A percentile compares a stretch with the other conserved stretches of the same genome.
These are phyloP conservation scores for Globicephala melas DNA, from an alignment of 2,113 vertebrate species.

Conservation along the genomic window DNA sequence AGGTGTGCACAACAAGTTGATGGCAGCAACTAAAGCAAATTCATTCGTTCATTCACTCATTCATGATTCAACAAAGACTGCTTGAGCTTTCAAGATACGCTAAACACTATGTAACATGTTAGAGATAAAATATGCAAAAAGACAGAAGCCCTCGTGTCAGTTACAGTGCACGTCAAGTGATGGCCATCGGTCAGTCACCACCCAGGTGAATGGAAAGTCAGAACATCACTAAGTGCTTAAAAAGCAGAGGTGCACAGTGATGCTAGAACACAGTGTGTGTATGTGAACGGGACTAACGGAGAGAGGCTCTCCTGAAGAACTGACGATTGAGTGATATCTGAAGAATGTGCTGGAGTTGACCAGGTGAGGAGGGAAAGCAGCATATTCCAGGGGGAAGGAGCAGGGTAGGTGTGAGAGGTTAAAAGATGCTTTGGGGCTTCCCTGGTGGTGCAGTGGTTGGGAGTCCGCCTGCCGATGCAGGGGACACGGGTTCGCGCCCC, in stretches of 20 bases:
- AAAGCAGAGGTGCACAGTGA: accelerated
- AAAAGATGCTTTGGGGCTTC: neutral
- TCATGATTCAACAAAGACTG: neutral
- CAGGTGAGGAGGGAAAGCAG: neutral
- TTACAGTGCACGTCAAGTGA: neutral
- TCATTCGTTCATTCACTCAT: neutral
- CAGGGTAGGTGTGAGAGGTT: neutral
- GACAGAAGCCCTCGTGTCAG: neutral
- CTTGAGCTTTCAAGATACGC: neutral
- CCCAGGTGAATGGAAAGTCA: neutral
- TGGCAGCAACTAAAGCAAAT: neutral
- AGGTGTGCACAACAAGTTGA: neutral
- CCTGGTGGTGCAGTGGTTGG: too few species aligned
- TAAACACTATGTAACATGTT: neutral
- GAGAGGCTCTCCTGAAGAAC: accelerated
- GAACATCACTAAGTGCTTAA: neutral
- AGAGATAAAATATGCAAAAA: neutral
- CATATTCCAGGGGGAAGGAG: neutral
- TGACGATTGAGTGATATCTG: neutral
- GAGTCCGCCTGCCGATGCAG: too few species aligned
- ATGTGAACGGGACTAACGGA: accelerated
- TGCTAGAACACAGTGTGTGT: accelerated
- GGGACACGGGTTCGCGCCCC: too few species aligned
- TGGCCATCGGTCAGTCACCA: neutral
- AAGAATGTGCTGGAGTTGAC: neutral